Percentiles rank a stretch among this genome's conserved stretches.
Evolutionary conservation across 1,140 invertebrate species (phyloP).

Genomic region (Pogonomyrmex barbatus): DNA sequence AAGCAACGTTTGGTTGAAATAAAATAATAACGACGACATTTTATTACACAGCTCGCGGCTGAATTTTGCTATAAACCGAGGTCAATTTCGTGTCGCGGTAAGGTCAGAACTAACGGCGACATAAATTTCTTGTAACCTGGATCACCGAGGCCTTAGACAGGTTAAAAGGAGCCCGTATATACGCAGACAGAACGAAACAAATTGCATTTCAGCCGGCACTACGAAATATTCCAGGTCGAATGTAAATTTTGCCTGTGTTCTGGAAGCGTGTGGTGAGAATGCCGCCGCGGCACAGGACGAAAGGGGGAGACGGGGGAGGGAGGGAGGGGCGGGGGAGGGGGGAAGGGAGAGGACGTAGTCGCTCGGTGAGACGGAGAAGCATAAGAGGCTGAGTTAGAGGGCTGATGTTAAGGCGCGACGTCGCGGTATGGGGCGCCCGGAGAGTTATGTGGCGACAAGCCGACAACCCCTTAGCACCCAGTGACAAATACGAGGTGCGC

Average conservation of each 20-base stretch:
- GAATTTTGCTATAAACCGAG: conserved; percentile 41
- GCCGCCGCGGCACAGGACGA: conserved; percentile 19
- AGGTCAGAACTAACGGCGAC: conserved; percentile 52
- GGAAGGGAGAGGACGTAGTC: not conserved
- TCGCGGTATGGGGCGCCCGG: conserved; percentile 52
- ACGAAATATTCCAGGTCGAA: conserved; percentile 74
- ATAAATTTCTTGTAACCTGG: conserved; percentile 62
- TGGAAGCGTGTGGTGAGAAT: conserved; percentile 39
- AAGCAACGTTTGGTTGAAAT: not conserved
- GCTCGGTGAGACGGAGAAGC: conserved; percentile 44
- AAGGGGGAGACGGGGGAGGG: not conserved
- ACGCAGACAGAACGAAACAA: conserved; percentile 73
- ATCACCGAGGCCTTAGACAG: conserved; percentile 55
- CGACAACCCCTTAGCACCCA: conserved; percentile 78
- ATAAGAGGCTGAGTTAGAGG: conserved; percentile 64
- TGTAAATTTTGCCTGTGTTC: conserved; percentile 74
- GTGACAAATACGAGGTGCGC: conserved; percentile 78
- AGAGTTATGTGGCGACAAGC: conserved; percentile 80
- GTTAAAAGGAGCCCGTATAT: conserved; percentile 64
- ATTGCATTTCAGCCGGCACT: conserved; percentile 67
- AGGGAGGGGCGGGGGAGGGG: too few relatives aligned
- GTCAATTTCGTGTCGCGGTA: conserved; percentile 31
- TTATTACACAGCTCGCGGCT: conserved; percentile 1
- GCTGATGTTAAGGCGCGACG: conserved; percentile 66
- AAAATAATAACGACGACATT: conserved; percentile 26